Evolutionary conservation across 2,113 vertebrate genomes (phyloP), one percentile per base, ranked within the genome.

Genomic region (Dipodomys ordii): DNA sequence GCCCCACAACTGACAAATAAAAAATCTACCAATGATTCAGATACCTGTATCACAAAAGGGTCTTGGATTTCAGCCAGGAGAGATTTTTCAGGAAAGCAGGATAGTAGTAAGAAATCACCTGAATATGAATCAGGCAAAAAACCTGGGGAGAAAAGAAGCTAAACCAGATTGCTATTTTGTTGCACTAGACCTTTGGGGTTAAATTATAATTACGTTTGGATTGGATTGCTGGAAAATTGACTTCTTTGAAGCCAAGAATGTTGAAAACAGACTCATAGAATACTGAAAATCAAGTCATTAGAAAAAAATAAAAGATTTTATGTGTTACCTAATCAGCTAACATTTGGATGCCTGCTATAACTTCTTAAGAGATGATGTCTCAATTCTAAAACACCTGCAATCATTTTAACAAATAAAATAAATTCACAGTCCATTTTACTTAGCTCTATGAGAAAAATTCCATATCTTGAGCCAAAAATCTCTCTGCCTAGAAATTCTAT

Each of bases 201-300:
- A 89, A 96, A 96, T 92, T 77, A 85, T 91, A 91, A 95, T 96
- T 95, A 96, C 89, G 64, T 91, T 83, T 90, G 84, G 72, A 94
- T 87, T 81, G 44, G 69, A 92, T 95, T 94, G 73, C 68, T 89
- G 64, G 77, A 83, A 96, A 96, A 95, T 89, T 87, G 60, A 72
- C 57, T 72, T 91, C 72, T 96, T 95, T 95, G 89, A 96, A 96
- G 89, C 94, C 39, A 91, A 87, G 62, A 15, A 81, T 83, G 64
- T 76, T 96, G 67, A 92, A 97, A 97, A 95, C 72, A 93, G 88
- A 87, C 94, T 95, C 19, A 79, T 44, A 95, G 67, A 96, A 97
- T 92, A 78, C 88, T 95, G 92, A 96, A 93, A 93, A 92, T 94
- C 93, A 19, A 92, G 23, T 27, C 88, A 79, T 85, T 15, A 84